Base-by-base conservation (phyloP, 2,797 vertebrate genomes). In the Podarcis siculus region DNA sequence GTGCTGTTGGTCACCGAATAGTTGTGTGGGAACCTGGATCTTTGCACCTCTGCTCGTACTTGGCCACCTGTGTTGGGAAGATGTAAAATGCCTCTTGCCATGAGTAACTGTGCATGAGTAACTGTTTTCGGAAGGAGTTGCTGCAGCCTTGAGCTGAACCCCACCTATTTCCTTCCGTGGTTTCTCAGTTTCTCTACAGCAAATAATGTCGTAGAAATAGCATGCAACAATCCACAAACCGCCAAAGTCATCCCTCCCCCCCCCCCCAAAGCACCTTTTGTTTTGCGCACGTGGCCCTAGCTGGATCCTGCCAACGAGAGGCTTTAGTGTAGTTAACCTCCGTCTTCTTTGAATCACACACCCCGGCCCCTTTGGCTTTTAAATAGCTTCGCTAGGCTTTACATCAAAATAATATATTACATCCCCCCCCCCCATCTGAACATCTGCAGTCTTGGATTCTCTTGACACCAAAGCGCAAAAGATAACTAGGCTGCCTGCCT, bases 111-210 rank as follows among this genome's bases (percentile, higher is more conserved):
- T 69, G 32, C 21, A 71, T 35, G 72, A 55, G 61, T 30, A 69
- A 78, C n/a, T 77, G 17, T 3, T 49, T 78, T 39, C 69, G 75
- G 75, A 86, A 86, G 73, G 73, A 64, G 84, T 25, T 86, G 58
- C 35, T 78, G 19, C 42, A 83, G 73, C 23, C 81, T 83, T 32
- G 42, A 78, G 83, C 81, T 78, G 87, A 79, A 78, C 81, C n/a
- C 45, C 81, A 83, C 87, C 81, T n/a, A 88, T 79, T 88, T 83
- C 81, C 87, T 88, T 79, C 76, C 78, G 81, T 83, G 87, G 61
- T 64, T 64, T 64, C 61, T 64, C 61, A 23, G 81, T 83, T 88
- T 88, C 66, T 49, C 81, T 88, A 39, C 25, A 83, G n/a, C 71
- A 83, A 88, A 88, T 67, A 82, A 67, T 61, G 81, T 83, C 81